A percentile compares a stretch with the other conserved stretches of the same genome.
Evolutionary conservation across 2,888 invertebrate species (phyloP).

Genomic region (Griposia aprilina): DNA sequence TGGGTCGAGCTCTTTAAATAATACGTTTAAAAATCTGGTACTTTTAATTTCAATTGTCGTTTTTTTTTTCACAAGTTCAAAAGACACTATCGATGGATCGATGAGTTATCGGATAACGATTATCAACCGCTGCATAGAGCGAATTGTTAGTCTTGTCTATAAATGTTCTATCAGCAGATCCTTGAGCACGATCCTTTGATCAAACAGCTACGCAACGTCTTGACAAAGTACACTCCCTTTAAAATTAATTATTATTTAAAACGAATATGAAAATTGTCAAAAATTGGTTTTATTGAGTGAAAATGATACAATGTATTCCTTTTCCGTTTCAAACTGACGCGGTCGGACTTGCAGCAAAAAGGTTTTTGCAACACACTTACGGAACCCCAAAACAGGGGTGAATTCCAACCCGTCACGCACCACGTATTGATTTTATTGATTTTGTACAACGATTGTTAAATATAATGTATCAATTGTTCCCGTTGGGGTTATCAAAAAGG

Average conservation of each 20-base stretch:
- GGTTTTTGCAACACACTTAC: neutral
- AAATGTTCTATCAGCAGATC: conserved; percentile 81
- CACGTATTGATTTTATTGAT: conserved; percentile 72
- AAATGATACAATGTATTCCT: neutral
- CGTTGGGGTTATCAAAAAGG: conserved; percentile 72
- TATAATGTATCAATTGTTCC: conserved; percentile 64
- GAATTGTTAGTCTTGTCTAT: conserved; percentile 80
- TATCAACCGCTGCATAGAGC: conserved; percentile 73
- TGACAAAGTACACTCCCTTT: conserved; percentile 75
- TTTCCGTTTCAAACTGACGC: neutral
- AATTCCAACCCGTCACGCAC: conserved; percentile 57
- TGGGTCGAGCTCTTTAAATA: neutral
- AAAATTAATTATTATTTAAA: conserved; percentile 35
- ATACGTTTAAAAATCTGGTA: too few relatives aligned
- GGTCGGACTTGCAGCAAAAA: neutral
- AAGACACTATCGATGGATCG: conserved; percentile 19
- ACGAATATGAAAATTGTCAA: too few relatives aligned
- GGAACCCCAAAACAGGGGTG: conserved; percentile 55
- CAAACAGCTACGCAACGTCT: conserved; percentile 83
- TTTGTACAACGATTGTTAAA: conserved; percentile 61
- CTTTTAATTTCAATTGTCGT: too few relatives aligned
- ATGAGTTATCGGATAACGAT: conserved; percentile 66
- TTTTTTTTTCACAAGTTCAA: neutral
- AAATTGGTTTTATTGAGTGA: too few relatives aligned
- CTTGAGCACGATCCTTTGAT: conserved; percentile 76